Base-by-base conservation (phyloP, 2,888 invertebrate species). In the Spatulosminthurus flaviceps region DNA sequence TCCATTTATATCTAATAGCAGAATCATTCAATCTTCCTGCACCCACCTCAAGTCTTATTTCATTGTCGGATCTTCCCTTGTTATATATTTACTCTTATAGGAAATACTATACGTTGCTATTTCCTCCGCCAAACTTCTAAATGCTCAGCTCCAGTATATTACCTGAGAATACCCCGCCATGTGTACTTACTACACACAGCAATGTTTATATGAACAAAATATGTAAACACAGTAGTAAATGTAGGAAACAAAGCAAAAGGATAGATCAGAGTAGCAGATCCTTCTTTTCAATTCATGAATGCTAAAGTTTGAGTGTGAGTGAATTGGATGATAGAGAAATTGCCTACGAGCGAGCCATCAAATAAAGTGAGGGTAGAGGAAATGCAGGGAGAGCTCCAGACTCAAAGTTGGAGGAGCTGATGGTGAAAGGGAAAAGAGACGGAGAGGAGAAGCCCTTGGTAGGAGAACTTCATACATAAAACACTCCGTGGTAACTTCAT, bases 401-500 rank as follows among this genome's bases (percentile, higher is more conserved):
- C n/a, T n/a, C n/a, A 34, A 9, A 9, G 61, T 41, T 4, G 70
- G 34, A 70, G 64, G n/a, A n/a, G n/a, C n/a, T 11, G 64, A 24
- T 64, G 64, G 64, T 64, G 64, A 24, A n/a, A n/a, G n/a, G n/a
- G n/a, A n/a, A n/a, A n/a, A n/a, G 64, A 22, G 9, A n/a, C 9
- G 34, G 34, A 34, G 64, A 34, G 34, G 41, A n/a, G n/a, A 34
- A 41, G 70, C 21, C 41, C 41, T n/a, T n/a, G n/a, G n/a, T n/a
- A n/a, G n/a, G n/a, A 41, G n/a, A 70, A 67, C 43, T 67, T 43
- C 66, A 67, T 67, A 76, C 76, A 76, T 76, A 76, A 76, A 76
- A 76, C 76, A 76, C 76, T 76, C 66, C 34, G 67, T 43, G 66
- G 76, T 76, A 76, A 74, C 72, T 76, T 79, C 71, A 79, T 79